These are phyloP conservation scores for Agapornis canus DNA, from an alignment of 2,797 vertebrate genomes.

Conservation along the genomic window DNA sequence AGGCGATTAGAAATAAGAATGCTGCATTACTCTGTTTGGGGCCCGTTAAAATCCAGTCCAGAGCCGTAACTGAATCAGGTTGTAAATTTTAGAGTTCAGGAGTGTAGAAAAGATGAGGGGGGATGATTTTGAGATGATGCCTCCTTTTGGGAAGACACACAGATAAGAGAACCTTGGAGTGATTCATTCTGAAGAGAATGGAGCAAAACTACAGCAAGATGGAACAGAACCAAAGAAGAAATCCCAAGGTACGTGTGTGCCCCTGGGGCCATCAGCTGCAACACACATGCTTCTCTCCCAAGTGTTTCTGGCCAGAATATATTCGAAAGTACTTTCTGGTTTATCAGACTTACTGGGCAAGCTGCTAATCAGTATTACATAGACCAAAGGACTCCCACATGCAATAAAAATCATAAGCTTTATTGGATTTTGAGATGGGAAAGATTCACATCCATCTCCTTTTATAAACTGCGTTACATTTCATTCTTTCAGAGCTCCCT, in stretches of 20 bases:
- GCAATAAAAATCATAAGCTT: constrained; percentile 52
- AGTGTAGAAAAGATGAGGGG: background rate
- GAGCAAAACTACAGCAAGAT: background rate
- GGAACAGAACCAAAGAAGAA: background rate
- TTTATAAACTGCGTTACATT: constrained; percentile 37
- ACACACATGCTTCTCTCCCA: background rate
- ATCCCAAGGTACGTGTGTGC: background rate
- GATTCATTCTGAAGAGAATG: background rate
- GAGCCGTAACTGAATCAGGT: background rate
- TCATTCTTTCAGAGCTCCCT: background rate
- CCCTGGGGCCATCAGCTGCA: background rate
- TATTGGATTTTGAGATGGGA: constrained; percentile 59
- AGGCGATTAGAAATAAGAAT: background rate
- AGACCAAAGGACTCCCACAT: constrained; percentile 47
- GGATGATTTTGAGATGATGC: background rate
- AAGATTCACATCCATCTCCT: background rate
- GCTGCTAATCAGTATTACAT: constrained; percentile 25
- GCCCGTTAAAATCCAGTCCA: background rate
- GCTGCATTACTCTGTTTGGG: background rate
- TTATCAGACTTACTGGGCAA: constrained; percentile 17
- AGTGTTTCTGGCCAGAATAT: background rate
- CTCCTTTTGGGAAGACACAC: background rate
- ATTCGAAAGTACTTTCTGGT: background rate
- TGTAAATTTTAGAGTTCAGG: background rate
- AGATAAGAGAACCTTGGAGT: background rate